phyloP scores from a whole-genome alignment of 2,888 invertebrate species.

The Rapana venosa region DNA sequence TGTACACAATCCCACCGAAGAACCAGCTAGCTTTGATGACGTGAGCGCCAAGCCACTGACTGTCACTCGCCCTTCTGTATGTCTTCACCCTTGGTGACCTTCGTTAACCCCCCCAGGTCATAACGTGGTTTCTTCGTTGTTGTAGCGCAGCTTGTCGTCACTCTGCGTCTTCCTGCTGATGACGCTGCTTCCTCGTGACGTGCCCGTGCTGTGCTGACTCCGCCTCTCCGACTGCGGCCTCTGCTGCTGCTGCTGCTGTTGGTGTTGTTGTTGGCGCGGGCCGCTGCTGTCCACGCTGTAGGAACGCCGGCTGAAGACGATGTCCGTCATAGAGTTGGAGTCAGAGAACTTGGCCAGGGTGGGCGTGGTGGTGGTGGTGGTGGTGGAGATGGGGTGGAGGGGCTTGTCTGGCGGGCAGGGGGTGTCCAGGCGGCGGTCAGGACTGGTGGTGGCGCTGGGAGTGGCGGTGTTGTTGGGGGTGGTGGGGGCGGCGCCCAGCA shows the following conservation, averaged over 20 bases:
- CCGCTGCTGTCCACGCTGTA: constrained; percentile 14
- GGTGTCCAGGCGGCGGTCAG: neutral
- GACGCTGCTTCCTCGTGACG: constrained; percentile 40
- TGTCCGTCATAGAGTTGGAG: constrained; percentile 60
- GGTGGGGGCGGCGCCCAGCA: neutral
- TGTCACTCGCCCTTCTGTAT: too few species aligned
- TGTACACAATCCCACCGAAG: too few species aligned
- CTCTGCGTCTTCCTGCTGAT: constrained; percentile 60
- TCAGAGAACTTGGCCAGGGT: constrained; percentile 52
- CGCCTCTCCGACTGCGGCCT: constrained; percentile 32
- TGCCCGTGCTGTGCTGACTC: constrained; percentile 43
- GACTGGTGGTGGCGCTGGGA: neutral
- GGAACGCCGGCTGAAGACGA: constrained; percentile 46
- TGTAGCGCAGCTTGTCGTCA: constrained; percentile 62
- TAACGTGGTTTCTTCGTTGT: constrained; percentile 48
- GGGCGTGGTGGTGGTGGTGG: neutral
- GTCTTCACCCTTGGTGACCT: too few species aligned
- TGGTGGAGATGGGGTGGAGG: neutral
- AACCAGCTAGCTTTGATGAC: too few species aligned
- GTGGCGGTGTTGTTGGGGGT: neutral
- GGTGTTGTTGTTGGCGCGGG: neutral
- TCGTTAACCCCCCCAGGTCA: neutral
- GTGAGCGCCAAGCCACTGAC: too few species aligned
- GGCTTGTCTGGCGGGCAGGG: neutral
- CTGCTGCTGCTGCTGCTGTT: neutral